These are phyloP conservation scores for Hydractinia symbiolongicarpus DNA, from an alignment of 30 jellyfish, hydroid and myxozoan species.

Conservation along the genomic window DNA sequence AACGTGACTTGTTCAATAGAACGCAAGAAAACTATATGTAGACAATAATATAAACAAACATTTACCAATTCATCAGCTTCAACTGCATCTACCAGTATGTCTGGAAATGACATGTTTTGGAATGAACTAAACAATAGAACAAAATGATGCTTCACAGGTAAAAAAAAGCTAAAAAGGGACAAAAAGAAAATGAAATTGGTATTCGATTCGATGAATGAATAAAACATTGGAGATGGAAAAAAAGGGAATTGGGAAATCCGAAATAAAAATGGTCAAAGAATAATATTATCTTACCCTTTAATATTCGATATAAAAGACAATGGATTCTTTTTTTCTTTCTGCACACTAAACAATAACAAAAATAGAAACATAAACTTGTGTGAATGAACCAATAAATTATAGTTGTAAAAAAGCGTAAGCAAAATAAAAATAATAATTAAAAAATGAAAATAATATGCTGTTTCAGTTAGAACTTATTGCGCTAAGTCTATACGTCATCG, in stretches of 20 bases:
- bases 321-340: slow-evolving; percentile 42
- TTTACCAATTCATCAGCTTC: slow-evolving; percentile 84
- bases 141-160: neutral
- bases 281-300: slow-evolving; percentile 44
- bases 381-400: too few species aligned
- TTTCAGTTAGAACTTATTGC: neutral
- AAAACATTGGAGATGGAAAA: too few species aligned
- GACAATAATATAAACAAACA: neutral
- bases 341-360: slow-evolving; percentile 19
- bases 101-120: slow-evolving; percentile 70
- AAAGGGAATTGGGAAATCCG: too few species aligned
- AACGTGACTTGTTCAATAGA: neutral
- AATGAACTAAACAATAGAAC: slow-evolving; percentile 42
- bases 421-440: neutral
- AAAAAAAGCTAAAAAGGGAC: neutral
- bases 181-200: too few species aligned
- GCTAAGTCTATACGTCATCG: too few species aligned
- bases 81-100: slow-evolving; percentile 59
- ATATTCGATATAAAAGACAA: slow-evolving; percentile 55
- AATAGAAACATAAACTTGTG: too few species aligned
- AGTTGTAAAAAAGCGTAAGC: too few species aligned
- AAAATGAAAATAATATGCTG: neutral
- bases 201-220: too few species aligned
- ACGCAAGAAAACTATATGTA: neutral
- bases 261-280: too few species aligned